A percentile compares a stretch with the other conserved stretches of the same genome.
phyloP scores from a whole-genome alignment of 1,140 invertebrate species.

The Drosophila tristis region DNA sequence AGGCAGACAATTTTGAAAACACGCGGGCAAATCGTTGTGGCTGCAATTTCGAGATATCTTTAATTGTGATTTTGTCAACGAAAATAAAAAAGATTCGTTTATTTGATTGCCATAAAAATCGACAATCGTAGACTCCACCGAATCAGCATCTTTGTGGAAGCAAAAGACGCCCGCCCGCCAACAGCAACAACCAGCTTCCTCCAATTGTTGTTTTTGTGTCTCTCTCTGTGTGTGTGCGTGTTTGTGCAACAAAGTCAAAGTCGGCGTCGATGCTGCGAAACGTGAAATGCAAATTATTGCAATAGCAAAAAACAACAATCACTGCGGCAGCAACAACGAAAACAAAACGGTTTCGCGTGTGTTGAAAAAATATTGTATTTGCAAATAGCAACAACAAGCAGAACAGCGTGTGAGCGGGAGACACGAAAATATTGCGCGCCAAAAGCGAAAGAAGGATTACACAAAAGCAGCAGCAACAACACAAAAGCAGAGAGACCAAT shows the following conservation, averaged over 20 bases:
- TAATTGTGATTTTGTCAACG: too few species aligned
- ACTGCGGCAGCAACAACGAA: constrained; percentile 33
- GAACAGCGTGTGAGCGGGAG: constrained; percentile 8
- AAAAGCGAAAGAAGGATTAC: constrained; percentile 67
- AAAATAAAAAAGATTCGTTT: too few species aligned
- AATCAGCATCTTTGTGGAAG: constrained; percentile 35
- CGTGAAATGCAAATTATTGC: constrained; percentile 76
- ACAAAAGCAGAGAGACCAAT: constrained; percentile 18
- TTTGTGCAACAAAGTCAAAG: constrained; percentile 52
- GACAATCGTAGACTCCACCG: constrained; percentile 23
- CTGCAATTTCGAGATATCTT: too few species aligned
- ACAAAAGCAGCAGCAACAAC: constrained; percentile 45
- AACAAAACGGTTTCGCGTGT: constrained; percentile 68
- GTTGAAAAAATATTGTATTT: constrained; percentile 47
- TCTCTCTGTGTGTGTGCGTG: constrained; percentile 22
- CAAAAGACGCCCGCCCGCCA: constrained; percentile 19
- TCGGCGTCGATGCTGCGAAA: constrained; percentile 52
- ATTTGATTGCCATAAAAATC: constrained; percentile 25
- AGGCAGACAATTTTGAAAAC: too few species aligned
- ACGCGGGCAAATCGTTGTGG: too few species aligned
- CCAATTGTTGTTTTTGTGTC: constrained; percentile 45
- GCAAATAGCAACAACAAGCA: constrained; percentile 26
- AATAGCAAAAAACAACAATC: constrained; percentile 41
- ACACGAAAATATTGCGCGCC: constrained; percentile 68
- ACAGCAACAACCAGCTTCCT: constrained; percentile 32